Base-by-base conservation (phyloP, 2,797 vertebrate genomes). In the Rhincodon typus region DNA sequence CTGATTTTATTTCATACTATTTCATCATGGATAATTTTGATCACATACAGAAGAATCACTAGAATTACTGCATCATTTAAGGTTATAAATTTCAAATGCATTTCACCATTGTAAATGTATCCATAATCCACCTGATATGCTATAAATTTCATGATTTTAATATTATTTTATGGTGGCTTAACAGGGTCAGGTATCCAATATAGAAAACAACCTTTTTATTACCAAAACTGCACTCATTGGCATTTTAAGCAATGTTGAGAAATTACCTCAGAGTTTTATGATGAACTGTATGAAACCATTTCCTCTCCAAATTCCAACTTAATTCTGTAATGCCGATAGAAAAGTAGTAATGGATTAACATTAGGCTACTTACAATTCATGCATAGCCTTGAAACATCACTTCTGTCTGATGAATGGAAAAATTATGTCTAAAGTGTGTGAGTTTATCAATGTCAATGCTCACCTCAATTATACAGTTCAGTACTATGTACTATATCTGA, bases 241-340 rank as follows among this genome's bases (percentile, higher is more conserved):
- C 6, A 3, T 74, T 74, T 50, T 50, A 77, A 21, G 67, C n/a
- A 50, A 50, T 27, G 30, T 34, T 3, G 30, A 70, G 10, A 53
- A 42, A 95, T 77, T 74, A 53, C 46, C 3, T 38, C 70, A 74
- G 69, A 93, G 3, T 72, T 72, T 57, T 53, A 74, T 77, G 42
- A 30, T n/a, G 94, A 94, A 53, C 94, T 53, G 42, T 50, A 94
- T 77, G 94, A 72, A 42, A 30, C 70, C 70, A 95, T 95, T 77
- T 95, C 46, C 70, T 95, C 30, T 46, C 46, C 1, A 27, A 53
- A 46, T 34, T 95, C 19, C 27, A 34, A 74, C 13, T 74, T 50
- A 95, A 72, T 74, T 95, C 94, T 46, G 30, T 3, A 10, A 53
- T 77, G 46, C 30, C 4, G 12, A 21, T 95, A 50, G 12, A 50